Conservation (phyloP, 1,140 invertebrate genomes). For the Lasaia peninsularis region DNA sequence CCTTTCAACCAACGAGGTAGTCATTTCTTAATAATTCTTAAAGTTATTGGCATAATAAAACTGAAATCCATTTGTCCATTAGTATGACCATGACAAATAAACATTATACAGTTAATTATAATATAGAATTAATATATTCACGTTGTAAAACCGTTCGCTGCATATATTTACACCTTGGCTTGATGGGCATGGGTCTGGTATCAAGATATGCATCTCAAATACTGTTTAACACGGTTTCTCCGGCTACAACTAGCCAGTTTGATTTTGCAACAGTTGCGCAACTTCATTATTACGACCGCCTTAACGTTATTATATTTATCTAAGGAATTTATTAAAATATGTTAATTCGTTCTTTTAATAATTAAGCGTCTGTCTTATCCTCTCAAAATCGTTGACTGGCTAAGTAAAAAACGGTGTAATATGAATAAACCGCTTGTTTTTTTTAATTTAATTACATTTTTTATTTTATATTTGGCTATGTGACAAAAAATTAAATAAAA, state of each 20-base stretch:
- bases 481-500: too few relatives aligned
- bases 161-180: constrained; percentile 37
- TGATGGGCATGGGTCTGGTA: constrained; percentile 18
- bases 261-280: constrained; percentile 3
- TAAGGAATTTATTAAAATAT: neutral
- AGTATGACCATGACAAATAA: constrained; percentile 33
- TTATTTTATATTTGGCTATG: too few relatives aligned
- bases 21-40: neutral
- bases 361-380: neutral
- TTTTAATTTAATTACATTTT: too few relatives aligned
- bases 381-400: too few relatives aligned
- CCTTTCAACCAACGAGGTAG: too few relatives aligned
- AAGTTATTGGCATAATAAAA: constrained; percentile 19
- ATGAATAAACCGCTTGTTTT: too few relatives aligned
- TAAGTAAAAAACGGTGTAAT: too few relatives aligned
- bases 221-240: constrained; percentile 8
- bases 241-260: neutral
- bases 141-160: constrained; percentile 29
- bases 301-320: constrained; percentile 3
- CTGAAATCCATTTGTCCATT: constrained; percentile 26
- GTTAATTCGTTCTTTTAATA: neutral
- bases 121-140: constrained; percentile 36
- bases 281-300: constrained; percentile 4
- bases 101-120: constrained; percentile 31
- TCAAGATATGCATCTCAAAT: constrained; percentile 11